A percentile compares a stretch with the other conserved stretches of the same genome.
Evolutionary conservation across 1,140 invertebrate species (phyloP).

Genomic region (Danaus plexippus): DNA sequence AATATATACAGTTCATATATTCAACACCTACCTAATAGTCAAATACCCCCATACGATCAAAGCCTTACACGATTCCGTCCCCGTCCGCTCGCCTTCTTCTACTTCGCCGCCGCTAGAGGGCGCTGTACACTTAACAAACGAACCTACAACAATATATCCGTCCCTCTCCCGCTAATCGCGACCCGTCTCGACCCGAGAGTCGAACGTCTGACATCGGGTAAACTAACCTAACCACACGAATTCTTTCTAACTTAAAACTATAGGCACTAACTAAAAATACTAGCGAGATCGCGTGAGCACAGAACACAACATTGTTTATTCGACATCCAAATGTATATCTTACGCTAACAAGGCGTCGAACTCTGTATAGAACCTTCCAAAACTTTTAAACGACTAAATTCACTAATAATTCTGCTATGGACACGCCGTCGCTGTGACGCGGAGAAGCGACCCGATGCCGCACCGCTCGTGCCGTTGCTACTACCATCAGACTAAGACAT

Average conservation of each 20-base stretch:
- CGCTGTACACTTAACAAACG: slow-evolving; percentile 16
- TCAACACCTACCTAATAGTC: slow-evolving; percentile 5
- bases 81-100: slow-evolving; percentile 9
- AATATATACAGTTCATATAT: neutral
- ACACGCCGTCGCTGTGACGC: slow-evolving; percentile 5
- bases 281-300: slow-evolving; percentile 70
- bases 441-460: slow-evolving; percentile 8
- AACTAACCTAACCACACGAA: slow-evolving; percentile 21
- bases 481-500: slow-evolving; percentile 1
- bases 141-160: slow-evolving; percentile 13
- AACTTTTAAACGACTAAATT: slow-evolving; percentile 19
- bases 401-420: slow-evolving; percentile 15
- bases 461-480: neutral
- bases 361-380: slow-evolving; percentile 27
- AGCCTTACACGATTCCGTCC: slow-evolving; percentile 1
- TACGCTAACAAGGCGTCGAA: slow-evolving; percentile 59
- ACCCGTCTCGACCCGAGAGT: slow-evolving; percentile 15
- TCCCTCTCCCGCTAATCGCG: slow-evolving; percentile 11
- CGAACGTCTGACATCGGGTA: slow-evolving; percentile 15
- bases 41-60: slow-evolving; percentile 6
- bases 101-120: slow-evolving; percentile 17
- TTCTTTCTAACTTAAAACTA: slow-evolving; percentile 62
- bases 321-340: slow-evolving; percentile 28
- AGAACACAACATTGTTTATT: slow-evolving; percentile 56
- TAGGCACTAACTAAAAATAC: slow-evolving; percentile 67